A percentile compares a stretch with the other conserved stretches of the same genome.
Conservation (phyloP, 2,888 invertebrate genomes). For the Synergus gifuensis region DNA sequence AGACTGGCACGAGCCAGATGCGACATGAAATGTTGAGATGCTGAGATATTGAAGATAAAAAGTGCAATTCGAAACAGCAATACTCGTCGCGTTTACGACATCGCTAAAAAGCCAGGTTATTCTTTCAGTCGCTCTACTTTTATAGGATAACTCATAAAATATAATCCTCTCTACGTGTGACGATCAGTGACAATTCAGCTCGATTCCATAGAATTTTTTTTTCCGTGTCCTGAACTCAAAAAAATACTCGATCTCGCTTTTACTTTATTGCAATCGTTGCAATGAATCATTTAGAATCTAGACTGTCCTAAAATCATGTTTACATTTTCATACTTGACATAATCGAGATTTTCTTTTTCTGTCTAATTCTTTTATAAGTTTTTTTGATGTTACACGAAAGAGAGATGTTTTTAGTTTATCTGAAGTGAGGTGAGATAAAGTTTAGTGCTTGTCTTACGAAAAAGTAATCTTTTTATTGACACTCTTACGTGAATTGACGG, state of each 20-base stretch:
- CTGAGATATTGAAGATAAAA: not conserved
- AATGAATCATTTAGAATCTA: not conserved
- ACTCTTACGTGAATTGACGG: conserved; percentile 14
- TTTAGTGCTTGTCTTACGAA: not conserved
- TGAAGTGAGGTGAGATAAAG: not conserved
- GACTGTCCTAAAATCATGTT: not conserved
- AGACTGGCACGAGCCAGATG: conserved; percentile 38
- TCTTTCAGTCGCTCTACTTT: not conserved
- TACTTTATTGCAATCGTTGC: not conserved
- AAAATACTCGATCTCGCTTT: not conserved
- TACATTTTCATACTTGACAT: too few species aligned
- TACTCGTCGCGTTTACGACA: not conserved
- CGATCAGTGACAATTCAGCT: not conserved
- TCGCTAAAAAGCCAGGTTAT: not conserved
- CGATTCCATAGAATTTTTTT: not conserved
- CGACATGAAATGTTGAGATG: not conserved
- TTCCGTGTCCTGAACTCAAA: not conserved
- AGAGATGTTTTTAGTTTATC: not conserved
- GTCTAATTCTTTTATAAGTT: not conserved
- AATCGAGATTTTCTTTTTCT: not conserved
- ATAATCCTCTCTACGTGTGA: not conserved
- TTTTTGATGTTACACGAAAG: not conserved
- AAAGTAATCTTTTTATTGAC: conserved; percentile 28
- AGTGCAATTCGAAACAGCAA: not conserved
- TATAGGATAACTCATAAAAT: not conserved